Percentiles rank a stretch among this genome's conserved stretches.
Evolutionary conservation across 2,888 invertebrate genomes (phyloP).

Genomic region (Miltochrista miniata): DNA sequence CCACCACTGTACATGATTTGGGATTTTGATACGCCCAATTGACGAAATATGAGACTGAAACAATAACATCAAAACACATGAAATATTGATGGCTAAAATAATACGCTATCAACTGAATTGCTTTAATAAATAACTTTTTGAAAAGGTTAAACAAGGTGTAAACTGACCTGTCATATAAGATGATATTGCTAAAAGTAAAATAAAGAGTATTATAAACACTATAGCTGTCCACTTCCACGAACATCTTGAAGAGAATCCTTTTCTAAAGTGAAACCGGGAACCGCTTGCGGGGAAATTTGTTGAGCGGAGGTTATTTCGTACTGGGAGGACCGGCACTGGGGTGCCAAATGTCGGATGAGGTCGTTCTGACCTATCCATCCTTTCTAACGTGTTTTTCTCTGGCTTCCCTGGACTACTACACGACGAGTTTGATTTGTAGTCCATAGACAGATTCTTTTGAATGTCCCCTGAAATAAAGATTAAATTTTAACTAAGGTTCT

Average conservation of each 20-base stretch:
- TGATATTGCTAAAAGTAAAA: constrained; percentile 91
- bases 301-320: constrained; percentile 88
- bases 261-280: constrained; percentile 93
- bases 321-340: constrained; percentile 90
- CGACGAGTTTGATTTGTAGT: constrained; percentile 94
- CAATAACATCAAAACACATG: constrained; percentile 34
- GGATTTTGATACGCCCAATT: constrained; percentile 94
- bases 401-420: constrained; percentile 91
- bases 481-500: background rate
- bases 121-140: no score
- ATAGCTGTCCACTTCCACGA: constrained; percentile 97
- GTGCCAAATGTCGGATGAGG: constrained; percentile 85
- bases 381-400: constrained; percentile 82
- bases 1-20: constrained; percentile 92
- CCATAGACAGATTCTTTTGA: constrained; percentile 94
- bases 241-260: constrained; percentile 93
- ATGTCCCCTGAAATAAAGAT: constrained; percentile 87
- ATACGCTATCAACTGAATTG: no score
- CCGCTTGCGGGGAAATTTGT: constrained; percentile 88
- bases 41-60: constrained; percentile 90
- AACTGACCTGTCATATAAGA: constrained; percentile 93
- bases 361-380: constrained; percentile 84
- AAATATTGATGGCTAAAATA: no score
- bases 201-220: constrained; percentile 92
- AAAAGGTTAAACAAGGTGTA: background rate